Evolutionary conservation across 1,140 invertebrate species (phyloP), one percentile per base, ranked within the genome.

Genomic region (Eciton burchellii): DNA sequence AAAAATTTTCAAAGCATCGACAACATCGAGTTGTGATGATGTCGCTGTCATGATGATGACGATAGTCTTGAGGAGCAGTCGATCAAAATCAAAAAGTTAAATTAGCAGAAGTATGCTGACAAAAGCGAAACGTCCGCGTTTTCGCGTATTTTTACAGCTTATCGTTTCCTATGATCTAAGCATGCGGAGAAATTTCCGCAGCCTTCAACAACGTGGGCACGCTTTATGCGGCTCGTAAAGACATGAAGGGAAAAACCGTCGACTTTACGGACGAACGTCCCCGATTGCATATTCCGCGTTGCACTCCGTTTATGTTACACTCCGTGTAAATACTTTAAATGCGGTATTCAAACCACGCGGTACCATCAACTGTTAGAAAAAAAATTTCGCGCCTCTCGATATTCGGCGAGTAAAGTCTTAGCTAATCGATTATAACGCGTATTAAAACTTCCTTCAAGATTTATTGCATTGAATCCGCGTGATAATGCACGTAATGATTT

Each of bases 391-490:
- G n/a, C 1, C 11, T 43, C n/a, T 9, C 26, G 43, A 59, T 4
- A 16, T 24, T 73, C 43, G 4, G 43, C 24, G 8, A n/a, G 0
- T 52, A 70, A 70, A 26, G 35, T 35, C 29, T 56, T 2, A 71
- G 35, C 16, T 56, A 73, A 12, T 26, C 11, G 3, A n/a, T 73
- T 59, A 59, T 26, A 57, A 57, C 57, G 9, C 4, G 41, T 45
- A n/a, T 73, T 57, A 57, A 72, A 72, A 72, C 52, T 71, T 56
- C 4, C 29, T 71, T 71, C 49, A 71, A 71, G 54, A 11, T 56
- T 54, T 9, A 41, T 71, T 71, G 54, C 12, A 21, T 72, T 72
- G 43, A 41, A 57, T 24, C 19, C 24, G 19, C 4, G 14, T 43
- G 9, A 72, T 11, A 4, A 68, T 16, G 26, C 52, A 14, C 19